Percentiles rank a stretch among this genome's conserved stretches.
phyloP scores from a whole-genome alignment of 30 jellyfish, hydroid and myxozoan genomes.

The Catostylus mosaicus region DNA sequence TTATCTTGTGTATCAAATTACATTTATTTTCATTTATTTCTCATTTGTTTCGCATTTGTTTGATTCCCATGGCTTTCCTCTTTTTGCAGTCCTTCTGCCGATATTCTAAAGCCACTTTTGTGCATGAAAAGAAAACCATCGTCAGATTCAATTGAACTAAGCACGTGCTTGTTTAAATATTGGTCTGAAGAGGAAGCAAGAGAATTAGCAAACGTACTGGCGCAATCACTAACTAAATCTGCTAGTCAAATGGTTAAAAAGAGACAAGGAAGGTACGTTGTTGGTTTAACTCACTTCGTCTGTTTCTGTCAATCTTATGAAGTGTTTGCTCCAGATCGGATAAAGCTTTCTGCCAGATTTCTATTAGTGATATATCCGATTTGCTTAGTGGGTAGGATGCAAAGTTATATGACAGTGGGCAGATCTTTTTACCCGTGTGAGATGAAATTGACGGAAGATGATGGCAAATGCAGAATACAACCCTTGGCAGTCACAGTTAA shows the following conservation, averaged over 20 bases:
- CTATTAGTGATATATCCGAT: too few relatives aligned
- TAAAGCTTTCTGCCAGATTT: too few relatives aligned
- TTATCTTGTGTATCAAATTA: too few relatives aligned
- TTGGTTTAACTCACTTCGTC: not conserved
- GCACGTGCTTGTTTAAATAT: slow-evolving; percentile 87
- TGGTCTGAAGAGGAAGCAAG: slow-evolving; percentile 92
- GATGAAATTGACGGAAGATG: too few relatives aligned
- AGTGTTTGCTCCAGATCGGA: not conserved
- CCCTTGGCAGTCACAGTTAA: too few relatives aligned
- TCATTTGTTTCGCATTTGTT: too few relatives aligned
- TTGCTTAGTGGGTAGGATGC: too few relatives aligned
- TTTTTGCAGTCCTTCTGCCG: slow-evolving; percentile 79
- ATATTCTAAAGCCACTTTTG: slow-evolving; percentile 77
- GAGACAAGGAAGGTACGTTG: slow-evolving; percentile 63
- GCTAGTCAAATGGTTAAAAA: slow-evolving; percentile 45
- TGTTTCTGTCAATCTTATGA: not conserved
- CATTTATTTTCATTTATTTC: too few relatives aligned
- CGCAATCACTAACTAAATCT: slow-evolving; percentile 74
- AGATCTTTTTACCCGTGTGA: too few relatives aligned
- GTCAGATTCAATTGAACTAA: slow-evolving; percentile 48
- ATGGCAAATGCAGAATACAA: too few relatives aligned
- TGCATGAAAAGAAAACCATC: slow-evolving; percentile 71
- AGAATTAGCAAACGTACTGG: slow-evolving; percentile 86
- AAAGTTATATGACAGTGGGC: too few relatives aligned
- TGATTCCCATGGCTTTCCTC: too few relatives aligned